Evolutionary conservation across 2,888 invertebrate species (phyloP).

Genomic region (Julus scandinavius): DNA sequence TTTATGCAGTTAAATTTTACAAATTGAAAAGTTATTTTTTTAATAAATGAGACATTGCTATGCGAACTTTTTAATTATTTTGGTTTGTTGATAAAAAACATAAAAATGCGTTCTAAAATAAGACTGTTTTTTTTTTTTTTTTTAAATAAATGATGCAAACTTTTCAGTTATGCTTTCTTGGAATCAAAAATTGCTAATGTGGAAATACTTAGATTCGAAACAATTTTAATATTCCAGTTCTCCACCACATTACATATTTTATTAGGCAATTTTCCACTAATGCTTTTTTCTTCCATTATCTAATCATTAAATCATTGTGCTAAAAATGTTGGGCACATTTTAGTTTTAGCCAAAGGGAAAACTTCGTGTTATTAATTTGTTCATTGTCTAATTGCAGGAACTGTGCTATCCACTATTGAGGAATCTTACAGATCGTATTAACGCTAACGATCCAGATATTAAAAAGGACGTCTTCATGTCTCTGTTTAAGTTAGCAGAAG

Average conservation of each 20-base stretch:
- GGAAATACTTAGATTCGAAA: no score
- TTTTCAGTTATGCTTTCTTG: no score
- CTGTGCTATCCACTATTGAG: conserved; percentile 53
- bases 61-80: background rate
- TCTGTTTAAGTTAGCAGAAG: conserved; percentile 55
- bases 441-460: conserved; percentile 51
- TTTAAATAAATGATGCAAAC: no score
- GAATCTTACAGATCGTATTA: conserved; percentile 54
- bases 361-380: background rate
- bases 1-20: no score
- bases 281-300: background rate
- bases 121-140: no score
- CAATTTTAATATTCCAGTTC: no score
- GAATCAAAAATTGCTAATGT: no score
- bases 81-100: no score
- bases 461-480: conserved; percentile 50
- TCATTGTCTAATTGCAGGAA: conserved; percentile 48
- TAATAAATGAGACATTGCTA: background rate
- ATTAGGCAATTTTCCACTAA: background rate
- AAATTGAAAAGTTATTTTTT: no score
- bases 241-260: no score
- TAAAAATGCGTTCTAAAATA: no score
- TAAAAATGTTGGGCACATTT: background rate
- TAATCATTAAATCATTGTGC: background rate
- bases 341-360: no score